Conservation (phyloP, 2,113 vertebrate species). For the Pygoscelis antarcticus region DNA sequence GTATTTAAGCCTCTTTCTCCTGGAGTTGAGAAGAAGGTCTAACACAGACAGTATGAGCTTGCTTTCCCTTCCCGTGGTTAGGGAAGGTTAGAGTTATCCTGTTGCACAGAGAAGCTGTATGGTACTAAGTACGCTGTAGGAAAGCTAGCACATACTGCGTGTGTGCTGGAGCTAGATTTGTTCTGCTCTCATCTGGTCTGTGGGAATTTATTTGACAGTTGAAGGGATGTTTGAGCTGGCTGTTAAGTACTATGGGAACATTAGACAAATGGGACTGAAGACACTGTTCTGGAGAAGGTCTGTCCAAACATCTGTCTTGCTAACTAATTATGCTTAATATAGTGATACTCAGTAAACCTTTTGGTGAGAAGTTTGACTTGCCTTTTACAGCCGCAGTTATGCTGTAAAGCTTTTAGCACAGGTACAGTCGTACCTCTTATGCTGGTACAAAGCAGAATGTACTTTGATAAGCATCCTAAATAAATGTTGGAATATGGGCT, state of each 20-base stretch:
- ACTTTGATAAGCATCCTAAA: background rate
- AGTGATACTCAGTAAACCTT: background rate
- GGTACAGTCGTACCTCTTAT: background rate
- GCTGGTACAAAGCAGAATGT: background rate
- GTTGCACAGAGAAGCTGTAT: background rate
- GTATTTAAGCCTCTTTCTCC: background rate
- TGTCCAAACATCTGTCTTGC: background rate
- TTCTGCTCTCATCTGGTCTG: conserved; percentile 25
- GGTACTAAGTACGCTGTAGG: background rate
- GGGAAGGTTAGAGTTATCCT: background rate
- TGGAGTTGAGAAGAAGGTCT: background rate
- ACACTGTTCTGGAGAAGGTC: background rate
- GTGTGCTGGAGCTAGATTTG: background rate
- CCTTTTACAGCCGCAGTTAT: background rate
- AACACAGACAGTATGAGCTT: background rate
- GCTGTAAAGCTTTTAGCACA: background rate
- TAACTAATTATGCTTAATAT: background rate
- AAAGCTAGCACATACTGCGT: background rate
- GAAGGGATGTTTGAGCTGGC: background rate
- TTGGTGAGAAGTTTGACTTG: background rate
- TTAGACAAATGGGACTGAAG: background rate
- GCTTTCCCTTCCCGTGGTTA: background rate
- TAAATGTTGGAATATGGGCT: background rate
- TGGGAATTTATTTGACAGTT: conserved; percentile 1
- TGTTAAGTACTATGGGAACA: background rate